phyloP scores from a whole-genome alignment of 2,797 vertebrate species.

The Centroberyx gerrardi region DNA sequence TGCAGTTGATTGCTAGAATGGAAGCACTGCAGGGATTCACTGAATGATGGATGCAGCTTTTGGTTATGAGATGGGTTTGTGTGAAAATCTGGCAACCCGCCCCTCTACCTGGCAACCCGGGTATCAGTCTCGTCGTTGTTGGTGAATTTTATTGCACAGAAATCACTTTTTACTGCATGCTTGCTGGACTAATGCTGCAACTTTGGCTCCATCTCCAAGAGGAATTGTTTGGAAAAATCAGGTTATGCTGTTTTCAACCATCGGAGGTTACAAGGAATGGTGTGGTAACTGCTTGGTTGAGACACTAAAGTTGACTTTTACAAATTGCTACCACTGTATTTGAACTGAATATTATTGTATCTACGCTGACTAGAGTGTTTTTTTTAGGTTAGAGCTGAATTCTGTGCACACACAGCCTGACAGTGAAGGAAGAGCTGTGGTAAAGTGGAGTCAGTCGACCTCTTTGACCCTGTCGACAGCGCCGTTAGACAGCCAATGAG shows the following conservation, averaged over 20 bases:
- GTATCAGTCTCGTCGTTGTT: background rate
- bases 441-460: background rate
- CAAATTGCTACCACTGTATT: too few relatives aligned
- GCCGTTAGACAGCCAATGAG: conserved; percentile 23
- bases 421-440: background rate
- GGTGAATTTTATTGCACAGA: background rate
- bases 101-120: background rate
- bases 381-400: background rate
- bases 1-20: background rate
- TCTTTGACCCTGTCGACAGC: conserved; percentile 25
- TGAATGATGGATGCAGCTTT: background rate
- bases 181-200: background rate
- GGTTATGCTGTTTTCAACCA: too few relatives aligned
- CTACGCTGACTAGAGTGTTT: background rate
- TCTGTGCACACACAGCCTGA: background rate
- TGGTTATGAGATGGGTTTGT: conserved; percentile 11
- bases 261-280: too few relatives aligned
- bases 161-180: background rate
- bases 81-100: conserved; percentile 13
- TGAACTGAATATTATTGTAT: background rate
- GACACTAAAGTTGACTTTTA: too few relatives aligned
- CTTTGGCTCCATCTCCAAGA: background rate
- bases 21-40: background rate
- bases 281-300: too few relatives aligned
- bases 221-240: too few relatives aligned